Percentiles rank a stretch among this genome's conserved stretches.
These are phyloP conservation scores for Callyntrura sp. DNA, from an alignment of 2,888 invertebrate genomes.

Conservation along the genomic window DNA sequence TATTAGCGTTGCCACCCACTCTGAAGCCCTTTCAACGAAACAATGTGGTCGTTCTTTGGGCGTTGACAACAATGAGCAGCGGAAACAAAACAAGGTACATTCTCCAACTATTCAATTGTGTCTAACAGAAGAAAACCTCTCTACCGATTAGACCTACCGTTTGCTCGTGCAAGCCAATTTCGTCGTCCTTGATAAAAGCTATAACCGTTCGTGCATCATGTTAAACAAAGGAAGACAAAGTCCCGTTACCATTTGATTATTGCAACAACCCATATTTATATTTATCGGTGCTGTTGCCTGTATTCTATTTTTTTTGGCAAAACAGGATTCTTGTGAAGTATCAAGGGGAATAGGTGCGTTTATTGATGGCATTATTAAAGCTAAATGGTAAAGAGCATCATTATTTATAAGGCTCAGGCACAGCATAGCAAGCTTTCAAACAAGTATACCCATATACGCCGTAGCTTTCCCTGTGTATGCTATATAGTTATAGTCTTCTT, in stretches of 20 bases:
- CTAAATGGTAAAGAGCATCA: constrained; percentile 20
- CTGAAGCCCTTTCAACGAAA: too few relatives aligned
- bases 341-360: constrained; percentile 14
- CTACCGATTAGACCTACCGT: too few relatives aligned
- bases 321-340: constrained; percentile 6
- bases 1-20: too few relatives aligned
- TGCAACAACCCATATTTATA: background rate
- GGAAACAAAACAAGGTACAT: too few relatives aligned
- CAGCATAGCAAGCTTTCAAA: background rate
- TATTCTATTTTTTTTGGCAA: constrained; percentile 1
- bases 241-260: background rate
- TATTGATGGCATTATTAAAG: constrained; percentile 38
- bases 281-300: background rate
- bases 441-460: background rate
- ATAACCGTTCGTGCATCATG: background rate
- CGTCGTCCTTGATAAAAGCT: too few relatives aligned
- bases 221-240: background rate
- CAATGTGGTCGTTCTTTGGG: too few relatives aligned
- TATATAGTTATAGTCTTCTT: too few relatives aligned
- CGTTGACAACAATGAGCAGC: too few relatives aligned
- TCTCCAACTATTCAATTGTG: too few relatives aligned
- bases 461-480: background rate
- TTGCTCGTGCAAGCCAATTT: too few relatives aligned
- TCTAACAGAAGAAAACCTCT: too few relatives aligned
- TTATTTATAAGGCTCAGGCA: background rate